A percentile compares a stretch with the other conserved stretches of the same genome.
These are phyloP conservation scores for Pantelozetes paolii DNA, from an alignment of 2,888 invertebrate species.

Conservation along the genomic window DNA sequence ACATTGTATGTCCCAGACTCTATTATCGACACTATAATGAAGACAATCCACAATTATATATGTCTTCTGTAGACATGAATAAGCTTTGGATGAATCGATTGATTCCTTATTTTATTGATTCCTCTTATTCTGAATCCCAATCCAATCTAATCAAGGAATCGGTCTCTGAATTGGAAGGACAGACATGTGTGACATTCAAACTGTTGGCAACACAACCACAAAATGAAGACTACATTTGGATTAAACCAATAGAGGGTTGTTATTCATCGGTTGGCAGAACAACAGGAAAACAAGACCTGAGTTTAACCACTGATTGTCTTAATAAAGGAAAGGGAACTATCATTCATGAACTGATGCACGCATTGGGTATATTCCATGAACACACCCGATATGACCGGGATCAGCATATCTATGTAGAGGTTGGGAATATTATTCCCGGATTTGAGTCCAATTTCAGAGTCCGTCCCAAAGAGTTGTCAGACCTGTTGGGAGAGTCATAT, in stretches of 20 bases:
- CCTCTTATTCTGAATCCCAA: not conserved
- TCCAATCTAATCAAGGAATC: not conserved
- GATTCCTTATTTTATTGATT: not conserved
- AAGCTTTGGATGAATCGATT: not conserved
- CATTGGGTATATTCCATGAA: conserved; percentile 43
- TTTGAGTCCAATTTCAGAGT: not conserved
- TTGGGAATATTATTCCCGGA: conserved; percentile 38
- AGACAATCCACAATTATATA: not conserved
- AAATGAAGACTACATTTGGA: conserved; percentile 1
- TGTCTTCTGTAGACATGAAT: not conserved
- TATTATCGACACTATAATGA: not conserved
- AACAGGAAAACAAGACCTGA: conserved; percentile 35
- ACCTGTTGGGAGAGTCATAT: conserved; percentile 38
- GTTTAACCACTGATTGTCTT: conserved; percentile 36
- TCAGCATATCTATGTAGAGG: conserved; percentile 32
- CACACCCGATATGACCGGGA: conserved; percentile 43
- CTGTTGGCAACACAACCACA: not conserved
- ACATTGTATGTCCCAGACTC: not conserved
- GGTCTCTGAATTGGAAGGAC: not conserved
- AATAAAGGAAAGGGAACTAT: conserved; percentile 23
- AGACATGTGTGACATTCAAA: conserved; percentile 24
- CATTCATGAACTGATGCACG: conserved; percentile 41
- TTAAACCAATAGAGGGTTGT: conserved; percentile 28
- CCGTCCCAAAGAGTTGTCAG: not conserved
- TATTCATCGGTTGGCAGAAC: conserved; percentile 41